Evolutionary conservation across 2,113 vertebrate species (phyloP), one percentile per base, ranked within the genome.

Genomic region (Calyptommatus sinebrachiatus): DNA sequence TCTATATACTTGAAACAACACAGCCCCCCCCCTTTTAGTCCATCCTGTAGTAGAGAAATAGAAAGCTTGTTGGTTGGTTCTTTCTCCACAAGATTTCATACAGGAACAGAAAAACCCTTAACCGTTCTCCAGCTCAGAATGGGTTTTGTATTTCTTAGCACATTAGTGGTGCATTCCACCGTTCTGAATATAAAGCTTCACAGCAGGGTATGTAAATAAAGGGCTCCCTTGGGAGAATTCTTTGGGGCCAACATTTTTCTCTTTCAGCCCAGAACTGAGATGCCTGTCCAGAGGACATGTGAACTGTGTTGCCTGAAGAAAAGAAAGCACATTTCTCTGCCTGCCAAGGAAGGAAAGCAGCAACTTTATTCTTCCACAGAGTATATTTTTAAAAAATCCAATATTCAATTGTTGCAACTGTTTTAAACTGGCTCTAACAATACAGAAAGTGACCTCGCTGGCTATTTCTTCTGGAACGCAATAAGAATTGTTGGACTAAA

Each of bases 351-450:
- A 82, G 84, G 66, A 45, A 89, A 88, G 80, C 78, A 85, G 73
- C 20, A 28, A 20, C n/a, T 74, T 41, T 48, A 77, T 77, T 62
- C 73, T 81, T 82, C 61, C 76, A 53, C 65, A 2, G 29, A 87
- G 82, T 24, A 20, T 78, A 79, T 83, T 90, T 85, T 41, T 41
- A 41, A 82, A 60, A 74, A 84, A 79, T 80, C 63, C 16, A 80
- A 46, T 57, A 79, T 85, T 63, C 66, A 77, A 16, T 1, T 0
- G 48, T 74, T 74, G 28, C 9, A 35, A 24, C 74, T 74, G 71
- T 68, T 68, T 80, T 68, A 60, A 80, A 68, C n/a, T 28, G 57
- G 35, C 29, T 68, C 69, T 69, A 45, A 60, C 63, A 45, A 45
- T 18, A 5, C 65, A 57, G 46, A 28, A 29, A 61, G 72, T 61